Evolutionary conservation across 2,113 vertebrate species (phyloP), one percentile per base, ranked within the genome.

Genomic region (Tautogolabrus adspersus): DNA sequence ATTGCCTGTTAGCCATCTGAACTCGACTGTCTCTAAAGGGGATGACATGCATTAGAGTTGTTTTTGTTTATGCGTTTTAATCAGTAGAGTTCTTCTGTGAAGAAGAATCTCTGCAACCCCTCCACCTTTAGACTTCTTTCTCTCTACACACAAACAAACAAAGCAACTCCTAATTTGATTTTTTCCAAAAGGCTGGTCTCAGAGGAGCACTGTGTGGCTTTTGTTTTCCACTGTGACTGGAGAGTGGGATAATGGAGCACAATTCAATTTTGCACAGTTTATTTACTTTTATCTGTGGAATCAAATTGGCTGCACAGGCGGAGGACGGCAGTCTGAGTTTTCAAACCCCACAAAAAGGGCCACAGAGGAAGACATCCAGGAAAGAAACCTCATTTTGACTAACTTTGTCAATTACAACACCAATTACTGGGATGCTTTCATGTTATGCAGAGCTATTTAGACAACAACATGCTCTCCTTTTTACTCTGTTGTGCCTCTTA

Each of bases 251-350:
- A 93, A 93, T 91, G 85, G 84, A 81, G 82, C 75, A 89, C 88
- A 92, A 92, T 93, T 92, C 90, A 93, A 92, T 88, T 86, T 88
- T 13, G 76, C 87, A 84, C 74, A 78, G 86, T 78, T 88, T 93
- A 90, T 93, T 94, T 93, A 92, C 90, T 90, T 93, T 91, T 90
- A 91, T 91, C 88, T 75, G 66, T 70, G 72, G 68, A 87, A 91
- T 91, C 82, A 92, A 93, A 93, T 91, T 88, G 91, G 75, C 84
- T 81, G 77, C 79, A 34, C 77, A 81, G 77, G 65, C 68, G 30
- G 66, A 69, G 56, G 75, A 79, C 58, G 76, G 71, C 64, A 19
- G 69, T 15, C 72, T 12, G 74, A 84, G 73, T 64, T 72, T 68
- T 51, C 44, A 76, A 83, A 78, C 69, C 82, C 54, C 75, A 73